Base-by-base conservation (phyloP, 1,140 invertebrate genomes). In the Drosophila grimshawi region DNA sequence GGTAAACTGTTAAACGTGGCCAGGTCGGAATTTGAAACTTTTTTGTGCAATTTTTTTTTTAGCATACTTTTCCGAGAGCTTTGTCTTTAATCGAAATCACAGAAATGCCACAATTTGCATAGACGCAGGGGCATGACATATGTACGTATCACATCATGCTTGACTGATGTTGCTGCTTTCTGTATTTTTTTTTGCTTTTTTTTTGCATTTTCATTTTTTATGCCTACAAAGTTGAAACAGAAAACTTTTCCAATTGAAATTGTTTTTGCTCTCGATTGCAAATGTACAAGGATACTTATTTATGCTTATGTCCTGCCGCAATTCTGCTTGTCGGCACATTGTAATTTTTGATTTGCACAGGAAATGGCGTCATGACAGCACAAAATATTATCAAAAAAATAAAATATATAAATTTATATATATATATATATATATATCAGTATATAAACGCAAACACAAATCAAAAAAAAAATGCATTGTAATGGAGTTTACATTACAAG, bases 1-100 rank as follows among this genome's bases (percentile, higher is more conserved):
- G 80, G 85, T 89, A 89, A 88, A 82, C 83, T 88, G 85, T 65
- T 71, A 80, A 80, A 80, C 83, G 83, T 88, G 83, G 60, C 77
- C 65, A 66, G 80, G 76, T 88, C 81, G 72, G 56, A 79, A 76
- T 86, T 66, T 46, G 48, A 73, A 88, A 79, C 70, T 77, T 82
- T 78, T 76, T 48, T 33, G 6, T 19, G 32, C 53, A 51, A 1
- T 10, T 57, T 65, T 66, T 62, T n/a, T 46, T 27, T 43, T 33
- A 2, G 1, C 5, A 11, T 56, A 19, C 19, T 19, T 33, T 32
- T 30, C 29, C 27, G 27, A 48, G 19, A 67, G 57, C 37, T 51
- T 65, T 73, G 72, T 56, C 76, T 80, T 82, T 86, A 74, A 79
- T 73, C 67, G 67, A 73, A 80, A 77, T 85, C 72, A 70, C 75